Evolutionary conservation across 1,140 invertebrate species (phyloP).

Genomic region (Drosophila subobscura): DNA sequence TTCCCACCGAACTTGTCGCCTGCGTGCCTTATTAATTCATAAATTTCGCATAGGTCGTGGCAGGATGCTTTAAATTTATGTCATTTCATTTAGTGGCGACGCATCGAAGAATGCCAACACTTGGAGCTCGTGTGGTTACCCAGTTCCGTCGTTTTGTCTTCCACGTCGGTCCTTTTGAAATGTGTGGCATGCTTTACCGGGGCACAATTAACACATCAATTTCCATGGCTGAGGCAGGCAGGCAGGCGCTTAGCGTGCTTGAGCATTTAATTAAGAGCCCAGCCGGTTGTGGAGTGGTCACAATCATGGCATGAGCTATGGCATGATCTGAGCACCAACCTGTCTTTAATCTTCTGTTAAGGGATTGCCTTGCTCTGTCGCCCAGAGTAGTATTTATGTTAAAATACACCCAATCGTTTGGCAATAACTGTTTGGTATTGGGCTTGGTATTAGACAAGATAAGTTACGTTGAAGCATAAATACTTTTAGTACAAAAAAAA

Average conservation of each 20-base stretch:
- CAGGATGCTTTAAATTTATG: slow-evolving; percentile 54
- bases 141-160: slow-evolving; percentile 11
- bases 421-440: no score
- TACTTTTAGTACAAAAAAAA: no score
- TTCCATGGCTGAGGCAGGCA: slow-evolving; percentile 14
- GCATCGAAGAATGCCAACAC: slow-evolving; percentile 4
- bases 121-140: slow-evolving; percentile 8
- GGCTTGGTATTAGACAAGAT: no score
- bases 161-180: slow-evolving; percentile 22
- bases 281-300: no score
- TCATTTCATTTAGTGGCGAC: slow-evolving; percentile 40
- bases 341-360: no score
- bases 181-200: slow-evolving; percentile 31
- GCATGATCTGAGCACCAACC: no score
- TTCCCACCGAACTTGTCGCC: slow-evolving; percentile 38
- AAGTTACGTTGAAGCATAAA: no score
- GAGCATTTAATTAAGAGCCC: slow-evolving; percentile 24
- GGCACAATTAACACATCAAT: slow-evolving; percentile 50
- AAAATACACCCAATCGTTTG: no score
- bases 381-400: no score
- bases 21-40: slow-evolving; percentile 74
- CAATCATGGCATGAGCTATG: no score
- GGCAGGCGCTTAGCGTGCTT: slow-evolving; percentile 9
- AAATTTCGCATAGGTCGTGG: slow-evolving; percentile 58
- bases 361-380: no score